Evolutionary conservation across 2,888 invertebrate species (phyloP).

Genomic region (Charanyca ferruginea): DNA sequence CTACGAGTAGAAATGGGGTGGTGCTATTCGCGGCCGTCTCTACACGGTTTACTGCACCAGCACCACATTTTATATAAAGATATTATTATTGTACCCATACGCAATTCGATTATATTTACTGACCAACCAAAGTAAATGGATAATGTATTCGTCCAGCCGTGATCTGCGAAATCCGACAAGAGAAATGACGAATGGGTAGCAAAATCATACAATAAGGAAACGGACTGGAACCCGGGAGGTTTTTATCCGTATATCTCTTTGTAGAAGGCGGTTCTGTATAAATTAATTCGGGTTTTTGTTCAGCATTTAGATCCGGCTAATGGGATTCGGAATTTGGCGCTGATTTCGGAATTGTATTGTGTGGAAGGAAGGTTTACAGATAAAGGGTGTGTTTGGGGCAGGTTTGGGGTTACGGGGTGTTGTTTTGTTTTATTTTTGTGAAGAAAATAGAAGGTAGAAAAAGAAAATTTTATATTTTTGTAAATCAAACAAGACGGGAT

Average conservation of each 20-base stretch:
- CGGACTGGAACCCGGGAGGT: slow-evolving; percentile 65
- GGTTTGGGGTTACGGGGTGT: slow-evolving; percentile 12
- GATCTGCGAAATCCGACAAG: slow-evolving; percentile 72
- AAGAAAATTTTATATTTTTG: neutral
- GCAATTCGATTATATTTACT: slow-evolving; percentile 72
- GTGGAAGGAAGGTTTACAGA: slow-evolving; percentile 29
- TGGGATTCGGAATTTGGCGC: slow-evolving; percentile 37
- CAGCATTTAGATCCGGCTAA: slow-evolving; percentile 52
- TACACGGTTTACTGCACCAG: no score
- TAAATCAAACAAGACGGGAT: no score
- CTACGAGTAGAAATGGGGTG: no score
- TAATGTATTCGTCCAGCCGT: slow-evolving; percentile 77
- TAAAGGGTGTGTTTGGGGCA: slow-evolving; percentile 16
- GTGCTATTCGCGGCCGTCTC: no score
- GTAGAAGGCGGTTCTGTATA: slow-evolving; percentile 59
- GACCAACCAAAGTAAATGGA: slow-evolving; percentile 69
- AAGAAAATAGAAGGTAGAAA: neutral
- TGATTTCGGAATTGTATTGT: slow-evolving; percentile 53
- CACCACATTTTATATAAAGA: slow-evolving; percentile 36
- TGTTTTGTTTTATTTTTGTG: slow-evolving; percentile 34
- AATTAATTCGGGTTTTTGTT: slow-evolving; percentile 68
- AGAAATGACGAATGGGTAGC: slow-evolving; percentile 79
- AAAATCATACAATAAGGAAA: slow-evolving; percentile 81
- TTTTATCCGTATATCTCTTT: slow-evolving; percentile 63
- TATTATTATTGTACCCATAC: slow-evolving; percentile 56